These are phyloP conservation scores for Drosophila orosa DNA, from an alignment of 1,140 invertebrate genomes.

Conservation along the genomic window DNA sequence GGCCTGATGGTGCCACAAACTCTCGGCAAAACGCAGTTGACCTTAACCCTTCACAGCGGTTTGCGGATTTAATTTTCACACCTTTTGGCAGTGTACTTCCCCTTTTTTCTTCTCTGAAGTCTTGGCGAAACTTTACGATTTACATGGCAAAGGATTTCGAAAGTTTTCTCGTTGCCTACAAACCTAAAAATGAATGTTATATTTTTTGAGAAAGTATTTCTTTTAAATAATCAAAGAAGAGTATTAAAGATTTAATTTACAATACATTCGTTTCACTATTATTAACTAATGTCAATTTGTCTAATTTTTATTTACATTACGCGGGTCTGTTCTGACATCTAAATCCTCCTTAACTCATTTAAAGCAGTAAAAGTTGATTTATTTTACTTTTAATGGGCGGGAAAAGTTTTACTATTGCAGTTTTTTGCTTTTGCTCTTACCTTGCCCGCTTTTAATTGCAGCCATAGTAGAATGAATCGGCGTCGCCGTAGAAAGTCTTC, in stretches of 20 bases:
- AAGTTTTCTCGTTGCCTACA: background rate
- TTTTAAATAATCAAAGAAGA: background rate
- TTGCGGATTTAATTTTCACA: slow-evolving; percentile 11
- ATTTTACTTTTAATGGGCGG: slow-evolving; percentile 70
- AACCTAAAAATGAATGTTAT: background rate
- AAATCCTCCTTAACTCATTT: background rate
- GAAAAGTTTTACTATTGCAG: slow-evolving; percentile 35
- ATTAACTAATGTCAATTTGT: background rate
- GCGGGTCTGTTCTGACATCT: slow-evolving; percentile 3
- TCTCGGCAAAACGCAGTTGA: slow-evolving; percentile 3
- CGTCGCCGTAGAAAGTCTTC: slow-evolving; percentile 65
- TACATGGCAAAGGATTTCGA: background rate
- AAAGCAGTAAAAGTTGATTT: slow-evolving; percentile 62
- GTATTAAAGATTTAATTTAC: background rate
- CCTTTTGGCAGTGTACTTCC: background rate
- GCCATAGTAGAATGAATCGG: slow-evolving; percentile 31
- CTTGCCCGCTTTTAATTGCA: slow-evolving; percentile 60
- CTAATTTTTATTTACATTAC: slow-evolving; percentile 11
- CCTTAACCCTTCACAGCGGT: slow-evolving; percentile 24
- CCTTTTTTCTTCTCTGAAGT: background rate
- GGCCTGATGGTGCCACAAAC: slow-evolving; percentile 1
- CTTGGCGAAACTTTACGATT: slow-evolving; percentile 7
- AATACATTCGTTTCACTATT: background rate
- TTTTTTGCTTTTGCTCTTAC: slow-evolving; percentile 38
- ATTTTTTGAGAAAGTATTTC: background rate